Evolutionary conservation across 2,888 invertebrate species (phyloP).

Genomic region (Scrobipalpa costella): DNA sequence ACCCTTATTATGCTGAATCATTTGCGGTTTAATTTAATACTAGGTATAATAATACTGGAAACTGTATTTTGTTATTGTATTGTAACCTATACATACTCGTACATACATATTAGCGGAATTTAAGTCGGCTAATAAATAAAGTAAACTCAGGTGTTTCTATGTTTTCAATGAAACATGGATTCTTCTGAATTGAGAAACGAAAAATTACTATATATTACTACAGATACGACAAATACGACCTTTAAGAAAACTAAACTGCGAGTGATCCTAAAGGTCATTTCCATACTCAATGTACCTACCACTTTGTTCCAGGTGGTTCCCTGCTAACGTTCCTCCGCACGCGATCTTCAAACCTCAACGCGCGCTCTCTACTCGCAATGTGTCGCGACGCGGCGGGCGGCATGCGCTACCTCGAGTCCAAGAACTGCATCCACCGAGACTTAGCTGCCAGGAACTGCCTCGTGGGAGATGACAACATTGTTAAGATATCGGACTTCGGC

Average conservation of each 20-base stretch:
- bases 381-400: conserved; percentile 96
- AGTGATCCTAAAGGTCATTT: no score
- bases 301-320: conserved; percentile 87
- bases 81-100: neutral
- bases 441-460: conserved; percentile 97
- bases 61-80: neutral
- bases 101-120: neutral
- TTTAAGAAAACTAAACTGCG: no score
- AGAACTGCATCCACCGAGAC: conserved; percentile 97
- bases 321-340: conserved; percentile 93
- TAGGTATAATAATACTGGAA: neutral
- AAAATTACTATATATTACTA: no score
- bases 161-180: no score
- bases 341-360: conserved; percentile 83
- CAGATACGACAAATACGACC: no score
- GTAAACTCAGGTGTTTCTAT: no score
- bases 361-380: conserved; percentile 90
- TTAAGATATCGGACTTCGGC: conserved; percentile 98
- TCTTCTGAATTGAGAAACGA: no score
- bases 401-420: conserved; percentile 97
- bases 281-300: no score
- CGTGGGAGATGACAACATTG: conserved; percentile 91
- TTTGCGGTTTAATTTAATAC: neutral
- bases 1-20: conserved; percentile 4
- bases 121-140: no score